Evolutionary conservation across 1,140 invertebrate genomes (phyloP).

Genomic region (Arion vulgaris): DNA sequence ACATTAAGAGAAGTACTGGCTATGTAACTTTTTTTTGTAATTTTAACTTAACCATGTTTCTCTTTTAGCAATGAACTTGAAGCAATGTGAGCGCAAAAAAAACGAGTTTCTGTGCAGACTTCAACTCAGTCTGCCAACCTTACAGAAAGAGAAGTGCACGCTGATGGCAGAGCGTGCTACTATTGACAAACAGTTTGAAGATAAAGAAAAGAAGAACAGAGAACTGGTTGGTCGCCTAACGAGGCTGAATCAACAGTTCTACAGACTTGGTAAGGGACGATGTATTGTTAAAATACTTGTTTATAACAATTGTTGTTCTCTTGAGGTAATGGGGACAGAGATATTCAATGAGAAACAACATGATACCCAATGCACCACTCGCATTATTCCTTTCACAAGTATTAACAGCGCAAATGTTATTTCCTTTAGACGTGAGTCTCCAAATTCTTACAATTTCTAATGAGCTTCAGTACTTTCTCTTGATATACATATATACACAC

Average conservation of each 20-base stretch:
- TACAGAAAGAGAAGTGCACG: conserved; percentile 33
- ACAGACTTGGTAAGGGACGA: conserved; percentile 24
- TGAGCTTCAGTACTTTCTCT: too few relatives aligned
- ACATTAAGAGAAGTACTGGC: too few relatives aligned
- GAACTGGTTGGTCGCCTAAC: conserved; percentile 39
- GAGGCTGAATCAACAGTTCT: conserved; percentile 42
- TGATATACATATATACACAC: too few relatives aligned
- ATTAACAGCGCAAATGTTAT: too few relatives aligned
- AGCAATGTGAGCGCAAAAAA: conserved; percentile 22
- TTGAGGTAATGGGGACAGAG: neutral
- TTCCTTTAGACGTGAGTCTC: too few relatives aligned
- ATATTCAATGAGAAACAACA: neutral
- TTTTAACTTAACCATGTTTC: too few relatives aligned
- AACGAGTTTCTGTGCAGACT: conserved; percentile 35
- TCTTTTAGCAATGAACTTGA: conserved; percentile 43
- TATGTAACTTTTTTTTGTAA: too few relatives aligned
- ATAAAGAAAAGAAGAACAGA: conserved; percentile 39
- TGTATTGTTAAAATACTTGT: too few relatives aligned
- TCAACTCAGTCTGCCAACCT: conserved; percentile 39
- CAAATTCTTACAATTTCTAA: too few relatives aligned
- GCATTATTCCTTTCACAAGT: neutral
- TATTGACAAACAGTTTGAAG: conserved; percentile 41
- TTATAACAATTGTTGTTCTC: too few relatives aligned
- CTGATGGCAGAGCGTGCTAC: conserved; percentile 36
- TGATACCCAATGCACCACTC: neutral